Base-by-base conservation (phyloP, 2,888 invertebrate species). In the Panorpa germanica region DNA sequence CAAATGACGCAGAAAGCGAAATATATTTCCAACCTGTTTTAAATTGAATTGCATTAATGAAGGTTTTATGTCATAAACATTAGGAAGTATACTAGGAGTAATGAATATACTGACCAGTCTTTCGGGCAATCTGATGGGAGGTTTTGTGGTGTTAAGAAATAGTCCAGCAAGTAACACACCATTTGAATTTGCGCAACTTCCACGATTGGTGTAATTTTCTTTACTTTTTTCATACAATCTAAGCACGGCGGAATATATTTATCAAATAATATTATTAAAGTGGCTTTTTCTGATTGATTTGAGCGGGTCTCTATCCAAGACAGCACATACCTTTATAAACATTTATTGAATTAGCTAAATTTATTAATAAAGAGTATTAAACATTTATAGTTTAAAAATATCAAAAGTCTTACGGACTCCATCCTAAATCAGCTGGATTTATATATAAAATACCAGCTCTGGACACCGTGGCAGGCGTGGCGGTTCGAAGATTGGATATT, bases 381-480 rank as follows among this genome's bases (percentile, higher is more conserved):
- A 14, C 14, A 10, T n/a, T 25, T 5, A 15, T 12, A 7, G 4
- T 18, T 16, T 11, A 14, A n/a, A 12, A 7, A 31, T 7, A n/a
- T 14, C 11, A 25, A 25, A 21, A 21, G 9, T 57, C 70, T 66
- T 55, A 83, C 57, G 93, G 90, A 54, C 75, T 83, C 91, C 91
- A 93, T 3, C 91, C 91, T 30, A 93, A 65, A 57, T 93, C 93
- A 39, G 81, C 77, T 2, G 86, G 81, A 57, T 93, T 93, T 37
- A 93, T 82, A 48, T 86, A 93, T 9, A 93, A 62, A 44, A 93
- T 93, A 34, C 91, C 93, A 36, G 91, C 91, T 31, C 91, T 61
- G 0, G 91, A 91, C 1, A 93, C 91, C 1, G 93, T 93, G 1
- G 93, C 93, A 3, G 93, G 93, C 0, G 93, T 93, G 0, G 93